A percentile compares a stretch with the other conserved stretches of the same genome.
Evolutionary conservation across 2,797 vertebrate species (phyloP).

Genomic region (Xiphorhynchus erythropygius): DNA sequence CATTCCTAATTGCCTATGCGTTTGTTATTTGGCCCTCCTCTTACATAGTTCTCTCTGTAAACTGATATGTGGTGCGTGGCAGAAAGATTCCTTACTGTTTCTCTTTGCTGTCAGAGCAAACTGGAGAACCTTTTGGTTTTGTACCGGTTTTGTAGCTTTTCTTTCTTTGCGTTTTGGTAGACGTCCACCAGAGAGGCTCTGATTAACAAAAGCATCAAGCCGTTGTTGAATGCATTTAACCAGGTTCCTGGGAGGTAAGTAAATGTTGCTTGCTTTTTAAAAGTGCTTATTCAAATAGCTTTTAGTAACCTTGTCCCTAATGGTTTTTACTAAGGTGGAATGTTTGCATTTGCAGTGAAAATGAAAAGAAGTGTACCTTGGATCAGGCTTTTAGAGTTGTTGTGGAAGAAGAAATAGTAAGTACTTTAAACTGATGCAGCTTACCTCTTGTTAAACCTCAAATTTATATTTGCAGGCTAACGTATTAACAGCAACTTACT

Average conservation of each 20-base stretch:
- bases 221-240: constrained; percentile 83
- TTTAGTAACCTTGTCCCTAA: not conserved
- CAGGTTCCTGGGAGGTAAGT: constrained; percentile 92
- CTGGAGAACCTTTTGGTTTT: not conserved
- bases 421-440: constrained; percentile 26
- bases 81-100: not conserved
- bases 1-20: rapidly evolving
- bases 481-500: not conserved
- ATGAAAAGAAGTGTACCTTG: constrained; percentile 94
- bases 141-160: not conserved
- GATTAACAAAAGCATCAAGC: constrained; percentile 83
- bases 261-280: not conserved
- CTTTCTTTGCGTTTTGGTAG: constrained; percentile 70
- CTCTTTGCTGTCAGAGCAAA: not conserved
- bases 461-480: not conserved
- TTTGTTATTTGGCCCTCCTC: not conserved
- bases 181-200: constrained; percentile 85
- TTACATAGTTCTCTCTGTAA: not conserved
- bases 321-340: not conserved
- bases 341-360: constrained; percentile 84
- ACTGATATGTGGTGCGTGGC: rapidly evolving
- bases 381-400: constrained; percentile 92
- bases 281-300: not conserved
- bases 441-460: not conserved
- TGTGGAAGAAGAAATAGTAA: constrained; percentile 94